Base-by-base conservation (phyloP, 1,140 invertebrate species). In the Penaeus japonicus region DNA sequence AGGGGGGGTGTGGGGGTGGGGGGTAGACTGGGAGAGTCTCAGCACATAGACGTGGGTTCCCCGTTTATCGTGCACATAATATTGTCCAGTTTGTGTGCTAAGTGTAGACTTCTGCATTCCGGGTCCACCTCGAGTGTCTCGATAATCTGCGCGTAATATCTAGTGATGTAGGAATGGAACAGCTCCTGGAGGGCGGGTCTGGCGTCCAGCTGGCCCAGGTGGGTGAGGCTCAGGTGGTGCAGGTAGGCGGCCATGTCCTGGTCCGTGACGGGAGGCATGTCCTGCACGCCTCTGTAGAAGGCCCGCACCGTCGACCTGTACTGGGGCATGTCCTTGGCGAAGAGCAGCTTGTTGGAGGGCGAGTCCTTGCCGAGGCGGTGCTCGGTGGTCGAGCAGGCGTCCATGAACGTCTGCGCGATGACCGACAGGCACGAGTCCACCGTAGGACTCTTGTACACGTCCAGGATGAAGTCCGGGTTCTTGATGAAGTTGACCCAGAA, bases 401-500 rank as follows among this genome's bases (percentile, higher is more conserved):
- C 98, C 97, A 99, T 98, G 92, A 99, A 97, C 3, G 97, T 98
- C 93, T 99, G 98, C 53, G 98, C 97, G 91, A 99, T 97, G 47
- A 98, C 97, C 89, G 97, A 97, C 53, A 99, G 93, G 92, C 97
- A 98, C 20, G 97, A 97, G 93, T 98, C 97, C 22, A 98, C 96
- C 12, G 96, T 97, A 20, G 95, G 94, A 5, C 97, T 97, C 93
- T 98, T 98, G 91, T 98, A 96, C 77, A 99, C 96, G 93, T 99
- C 98, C 92, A 99, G 98, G 92, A 99, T 97, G 92, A 98, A 98
- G 93, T 99, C 97, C 10, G 98, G 97, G 94, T 98, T 98, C 92
- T 98, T 99, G 84, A 99, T 98, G 91, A 99, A 96, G 93, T 98
- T 98, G 22, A 98, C 97, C 98, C 98, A 99, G 94, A 99, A 98